phyloP scores from a whole-genome alignment of 2,888 invertebrate species.

The Pegoplata infirma region DNA sequence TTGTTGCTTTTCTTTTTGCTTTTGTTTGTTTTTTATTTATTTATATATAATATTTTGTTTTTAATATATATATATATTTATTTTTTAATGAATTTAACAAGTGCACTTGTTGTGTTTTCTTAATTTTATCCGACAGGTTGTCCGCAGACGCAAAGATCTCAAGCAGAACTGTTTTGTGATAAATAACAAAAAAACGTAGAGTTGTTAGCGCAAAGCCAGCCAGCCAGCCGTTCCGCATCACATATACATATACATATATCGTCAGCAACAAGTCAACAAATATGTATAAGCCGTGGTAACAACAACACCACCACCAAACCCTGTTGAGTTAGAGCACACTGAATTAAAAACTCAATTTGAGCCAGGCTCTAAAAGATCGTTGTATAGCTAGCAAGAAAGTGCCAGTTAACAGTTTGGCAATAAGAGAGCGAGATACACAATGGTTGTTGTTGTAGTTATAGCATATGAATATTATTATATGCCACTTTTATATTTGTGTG shows the following conservation, averaged over 20 bases:
- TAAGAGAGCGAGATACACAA: constrained; percentile 36
- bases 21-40: too few species aligned
- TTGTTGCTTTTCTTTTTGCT: not conserved
- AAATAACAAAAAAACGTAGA: constrained; percentile 38
- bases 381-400: not conserved
- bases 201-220: constrained; percentile 55
- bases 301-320: constrained; percentile 40
- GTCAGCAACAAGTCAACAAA: constrained; percentile 7
- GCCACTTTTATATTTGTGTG: not conserved
- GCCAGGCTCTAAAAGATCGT: constrained; percentile 33
- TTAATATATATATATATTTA: not conserved
- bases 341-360: constrained; percentile 46
- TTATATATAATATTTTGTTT: not conserved
- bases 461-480: too few species aligned
- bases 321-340: constrained; percentile 37
- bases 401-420: constrained; percentile 31
- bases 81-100: not conserved
- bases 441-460: not conserved
- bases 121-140: constrained; percentile 61
- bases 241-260: too few species aligned
- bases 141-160: constrained; percentile 62
- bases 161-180: constrained; percentile 59
- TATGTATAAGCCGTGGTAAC: constrained; percentile 45
- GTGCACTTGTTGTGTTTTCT: constrained; percentile 47
- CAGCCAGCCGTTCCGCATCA: constrained; percentile 61